Conservation (phyloP, 1,140 invertebrate species). For the Apis florea region DNA sequence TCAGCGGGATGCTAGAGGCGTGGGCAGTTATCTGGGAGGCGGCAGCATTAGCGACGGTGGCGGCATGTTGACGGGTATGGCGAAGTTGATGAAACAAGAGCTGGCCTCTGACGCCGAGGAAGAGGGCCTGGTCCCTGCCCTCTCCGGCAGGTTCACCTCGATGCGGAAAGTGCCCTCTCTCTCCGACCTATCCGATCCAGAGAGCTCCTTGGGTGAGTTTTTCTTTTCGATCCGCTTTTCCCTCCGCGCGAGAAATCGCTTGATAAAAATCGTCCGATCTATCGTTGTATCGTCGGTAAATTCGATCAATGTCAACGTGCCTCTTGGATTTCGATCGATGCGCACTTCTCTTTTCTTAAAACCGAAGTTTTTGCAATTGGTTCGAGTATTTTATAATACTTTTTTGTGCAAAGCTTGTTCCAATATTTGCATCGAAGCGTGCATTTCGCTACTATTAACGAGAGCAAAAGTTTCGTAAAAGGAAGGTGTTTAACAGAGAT, state of each 20-base stretch:
- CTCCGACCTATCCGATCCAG: slow-evolving; percentile 90
- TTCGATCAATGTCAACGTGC: neutral
- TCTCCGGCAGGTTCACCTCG: slow-evolving; percentile 77
- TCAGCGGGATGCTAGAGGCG: slow-evolving; percentile 75
- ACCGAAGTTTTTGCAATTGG: too few species aligned
- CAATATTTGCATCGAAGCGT: too few species aligned
- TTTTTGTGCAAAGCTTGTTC: too few species aligned
- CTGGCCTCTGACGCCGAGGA: slow-evolving; percentile 78
- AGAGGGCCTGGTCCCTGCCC: slow-evolving; percentile 76
- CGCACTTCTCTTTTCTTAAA: too few species aligned
- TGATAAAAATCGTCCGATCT: neutral
- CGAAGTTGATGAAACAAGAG: slow-evolving; percentile 80
- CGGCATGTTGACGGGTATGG: slow-evolving; percentile 77
- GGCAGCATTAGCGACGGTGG: slow-evolving; percentile 69
- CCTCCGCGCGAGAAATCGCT: neutral
- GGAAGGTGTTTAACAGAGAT: too few species aligned
- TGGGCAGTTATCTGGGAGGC: slow-evolving; percentile 71
- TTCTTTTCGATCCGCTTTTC: slow-evolving; percentile 15
- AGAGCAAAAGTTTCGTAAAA: too few species aligned
- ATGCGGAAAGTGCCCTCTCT: slow-evolving; percentile 93
- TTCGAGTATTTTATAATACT: too few species aligned
- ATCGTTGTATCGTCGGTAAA: neutral
- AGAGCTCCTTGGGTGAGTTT: slow-evolving; percentile 90
- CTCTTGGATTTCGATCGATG: neutral
- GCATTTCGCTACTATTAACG: too few species aligned